phyloP scores from a whole-genome alignment of 2,888 invertebrate genomes.

The Drepana falcataria region DNA sequence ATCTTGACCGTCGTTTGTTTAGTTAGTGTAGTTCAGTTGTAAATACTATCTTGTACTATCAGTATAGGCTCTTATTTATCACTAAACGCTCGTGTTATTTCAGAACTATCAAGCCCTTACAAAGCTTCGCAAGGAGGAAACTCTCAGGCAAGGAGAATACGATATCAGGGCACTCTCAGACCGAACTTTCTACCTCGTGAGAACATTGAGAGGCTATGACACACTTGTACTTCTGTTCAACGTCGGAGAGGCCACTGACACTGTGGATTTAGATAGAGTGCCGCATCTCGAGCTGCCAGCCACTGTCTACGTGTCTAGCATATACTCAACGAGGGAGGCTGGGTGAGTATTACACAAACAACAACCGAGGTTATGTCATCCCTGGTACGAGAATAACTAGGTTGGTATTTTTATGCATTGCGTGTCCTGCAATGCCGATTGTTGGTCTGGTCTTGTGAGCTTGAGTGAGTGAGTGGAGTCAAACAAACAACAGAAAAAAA shows the following conservation, averaged over 20 bases:
- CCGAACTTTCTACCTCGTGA: slow-evolving; percentile 49
- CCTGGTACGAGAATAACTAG: background rate
- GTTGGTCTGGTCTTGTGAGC: no score
- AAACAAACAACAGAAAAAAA: no score
- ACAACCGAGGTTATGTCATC: no score
- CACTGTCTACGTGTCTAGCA: slow-evolving; percentile 45
- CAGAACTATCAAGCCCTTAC: slow-evolving; percentile 78
- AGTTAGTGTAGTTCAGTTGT: no score
- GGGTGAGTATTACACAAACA: slow-evolving; percentile 35
- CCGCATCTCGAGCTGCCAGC: slow-evolving; percentile 34
- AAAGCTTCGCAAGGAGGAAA: slow-evolving; percentile 59
- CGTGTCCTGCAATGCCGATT: no score
- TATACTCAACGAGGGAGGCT: slow-evolving; percentile 39
- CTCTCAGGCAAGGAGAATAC: slow-evolving; percentile 61
- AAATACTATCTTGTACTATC: no score
- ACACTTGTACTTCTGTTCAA: slow-evolving; percentile 72
- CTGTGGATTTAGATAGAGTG: slow-evolving; percentile 50
- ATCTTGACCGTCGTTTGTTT: no score
- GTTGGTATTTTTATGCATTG: background rate
- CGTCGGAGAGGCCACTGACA: slow-evolving; percentile 55
- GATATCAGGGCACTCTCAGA: slow-evolving; percentile 54
- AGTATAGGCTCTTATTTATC: no score
- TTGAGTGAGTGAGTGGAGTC: no score
- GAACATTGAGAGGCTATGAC: slow-evolving; percentile 41
- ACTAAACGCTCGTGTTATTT: background rate